Evolutionary conservation across 1,140 invertebrate species (phyloP).

Genomic region (Oedothorax gibbosus): DNA sequence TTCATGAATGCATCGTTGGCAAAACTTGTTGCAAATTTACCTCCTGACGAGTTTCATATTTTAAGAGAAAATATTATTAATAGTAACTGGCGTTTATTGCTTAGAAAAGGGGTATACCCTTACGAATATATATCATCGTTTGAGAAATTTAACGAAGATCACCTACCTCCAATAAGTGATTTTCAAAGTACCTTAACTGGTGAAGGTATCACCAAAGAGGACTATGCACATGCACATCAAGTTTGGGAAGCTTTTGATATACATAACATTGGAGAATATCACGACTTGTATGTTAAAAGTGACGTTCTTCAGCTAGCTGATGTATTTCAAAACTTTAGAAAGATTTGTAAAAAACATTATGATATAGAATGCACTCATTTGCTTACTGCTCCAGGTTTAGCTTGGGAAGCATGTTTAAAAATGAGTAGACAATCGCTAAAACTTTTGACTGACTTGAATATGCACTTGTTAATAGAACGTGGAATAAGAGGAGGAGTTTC

Average conservation of each 20-base stretch:
- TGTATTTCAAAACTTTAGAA: no score
- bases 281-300: constrained; percentile 7
- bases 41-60: background rate
- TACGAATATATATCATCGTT: constrained; percentile 8
- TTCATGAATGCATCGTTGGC: background rate
- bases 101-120: constrained; percentile 16
- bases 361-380: background rate
- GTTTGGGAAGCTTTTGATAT: constrained; percentile 64
- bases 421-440: background rate
- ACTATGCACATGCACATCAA: constrained; percentile 28
- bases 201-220: background rate
- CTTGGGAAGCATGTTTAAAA: constrained; percentile 18
- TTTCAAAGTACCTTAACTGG: background rate
- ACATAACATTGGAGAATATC: constrained; percentile 2
- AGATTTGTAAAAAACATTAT: constrained; percentile 62
- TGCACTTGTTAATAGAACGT: no score
- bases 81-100: background rate
- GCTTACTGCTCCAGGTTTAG: background rate
- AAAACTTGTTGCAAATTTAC: background rate
- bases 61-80: background rate
- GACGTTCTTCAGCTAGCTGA: constrained; percentile 62
- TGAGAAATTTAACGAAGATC: background rate
- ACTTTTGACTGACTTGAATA: constrained; percentile 6
- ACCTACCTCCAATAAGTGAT: background rate
- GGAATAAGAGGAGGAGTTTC: no score